Conservation (phyloP, 2,113 vertebrate species). For the Stigmatopora argus region DNA sequence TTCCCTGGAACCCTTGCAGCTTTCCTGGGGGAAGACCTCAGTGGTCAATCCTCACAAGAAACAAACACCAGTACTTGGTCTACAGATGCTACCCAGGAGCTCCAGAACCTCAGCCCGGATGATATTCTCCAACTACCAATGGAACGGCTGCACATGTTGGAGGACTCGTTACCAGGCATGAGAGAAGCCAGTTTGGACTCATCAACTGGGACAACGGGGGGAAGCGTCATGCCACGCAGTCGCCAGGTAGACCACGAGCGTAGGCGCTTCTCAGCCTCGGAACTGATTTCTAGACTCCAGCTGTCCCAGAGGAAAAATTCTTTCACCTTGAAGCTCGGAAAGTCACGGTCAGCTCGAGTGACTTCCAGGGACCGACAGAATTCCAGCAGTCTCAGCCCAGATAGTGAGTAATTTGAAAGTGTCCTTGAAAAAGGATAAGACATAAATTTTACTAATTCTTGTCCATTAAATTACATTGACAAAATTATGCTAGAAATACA, state of each 20-base stretch:
- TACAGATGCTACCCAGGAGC: conserved; percentile 29
- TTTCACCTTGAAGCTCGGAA: conserved; percentile 78
- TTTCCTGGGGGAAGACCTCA: conserved; percentile 69
- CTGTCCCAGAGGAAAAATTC: conserved; percentile 77
- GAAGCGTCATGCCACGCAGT: conserved; percentile 25
- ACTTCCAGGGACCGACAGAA: conserved; percentile 63
- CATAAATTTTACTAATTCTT: not conserved
- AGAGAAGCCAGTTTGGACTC: conserved; percentile 28
- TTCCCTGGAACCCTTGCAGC: conserved; percentile 72
- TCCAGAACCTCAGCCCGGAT: conserved; percentile 29
- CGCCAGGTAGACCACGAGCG: conserved; percentile 72
- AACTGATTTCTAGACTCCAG: conserved; percentile 83
- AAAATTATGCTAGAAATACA: not conserved
- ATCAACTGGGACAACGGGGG: conserved; percentile 10
- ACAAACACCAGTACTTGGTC: conserved; percentile 38
- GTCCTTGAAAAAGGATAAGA: not conserved
- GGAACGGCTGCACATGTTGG: conserved; percentile 54
- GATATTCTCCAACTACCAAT: conserved; percentile 40
- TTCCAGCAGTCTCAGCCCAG: conserved; percentile 52
- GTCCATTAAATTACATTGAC: not conserved
- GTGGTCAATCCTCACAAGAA: conserved; percentile 59
- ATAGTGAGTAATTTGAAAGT: conserved; percentile 62
- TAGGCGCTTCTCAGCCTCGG: conserved; percentile 84
- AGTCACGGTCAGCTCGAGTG: conserved; percentile 75
- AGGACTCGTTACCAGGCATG: conserved; percentile 40